Evolutionary conservation across 2,888 invertebrate species (phyloP).

Genomic region (Polydrusus pterygomalis): DNA sequence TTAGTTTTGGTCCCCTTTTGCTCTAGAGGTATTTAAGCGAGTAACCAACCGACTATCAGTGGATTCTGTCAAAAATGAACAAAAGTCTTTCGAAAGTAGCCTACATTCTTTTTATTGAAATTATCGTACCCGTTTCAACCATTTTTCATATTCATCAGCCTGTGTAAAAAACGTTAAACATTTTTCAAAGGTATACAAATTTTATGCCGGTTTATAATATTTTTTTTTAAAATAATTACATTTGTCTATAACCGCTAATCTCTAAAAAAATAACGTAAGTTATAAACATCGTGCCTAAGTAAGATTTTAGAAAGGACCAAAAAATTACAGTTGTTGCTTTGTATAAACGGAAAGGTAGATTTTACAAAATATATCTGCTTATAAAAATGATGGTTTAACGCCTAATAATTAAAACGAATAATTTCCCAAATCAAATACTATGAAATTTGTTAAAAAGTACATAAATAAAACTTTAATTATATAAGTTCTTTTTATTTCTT

Average conservation of each 20-base stretch:
- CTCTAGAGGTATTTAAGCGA: no score
- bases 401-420: constrained; percentile 6
- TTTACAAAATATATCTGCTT: constrained; percentile 10
- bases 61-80: no score
- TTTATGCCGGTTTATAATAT: background rate
- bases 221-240: background rate
- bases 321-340: constrained; percentile 14
- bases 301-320: constrained; percentile 18
- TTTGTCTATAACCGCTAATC: background rate
- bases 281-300: constrained; percentile 18
- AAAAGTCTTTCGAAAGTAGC: no score
- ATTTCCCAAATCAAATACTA: constrained; percentile 49
- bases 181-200: no score
- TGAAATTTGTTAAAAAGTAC: constrained; percentile 52
- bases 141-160: no score
- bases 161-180: no score
- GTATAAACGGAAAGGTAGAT: constrained; percentile 17
- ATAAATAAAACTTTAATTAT: constrained; percentile 60
- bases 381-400: constrained; percentile 37
- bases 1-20: no score
- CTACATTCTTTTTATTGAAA: no score
- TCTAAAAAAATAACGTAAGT: background rate
- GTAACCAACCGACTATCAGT: no score
- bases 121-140: no score
- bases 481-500: constrained; percentile 63